Evolutionary conservation across 1,140 invertebrate genomes (phyloP), one percentile per base, ranked within the genome.

Genomic region (Mycetomoellerius zeteki): DNA sequence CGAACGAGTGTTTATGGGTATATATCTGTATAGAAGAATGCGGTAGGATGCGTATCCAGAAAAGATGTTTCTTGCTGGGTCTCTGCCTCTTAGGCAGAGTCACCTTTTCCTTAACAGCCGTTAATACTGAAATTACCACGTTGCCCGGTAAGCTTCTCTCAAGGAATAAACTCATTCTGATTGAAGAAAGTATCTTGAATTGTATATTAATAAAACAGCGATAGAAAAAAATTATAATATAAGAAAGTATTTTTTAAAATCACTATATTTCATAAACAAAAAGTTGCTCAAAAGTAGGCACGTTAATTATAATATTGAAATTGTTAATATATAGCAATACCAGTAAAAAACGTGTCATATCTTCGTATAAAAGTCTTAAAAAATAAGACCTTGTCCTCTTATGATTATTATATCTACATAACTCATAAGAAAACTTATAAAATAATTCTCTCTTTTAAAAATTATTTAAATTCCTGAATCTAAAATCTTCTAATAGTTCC

Each of bases 31-130:
- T n/a, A 73, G 87, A 92, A 94, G 92, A 94, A 95, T 94, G 94
- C 92, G 93, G 93, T 95, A 94, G 93, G 92, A 95, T 93, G 94
- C 89, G 91, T 27, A 90, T 92, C 91, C 92, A 93, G 91, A 86
- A 90, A 92, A 93, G 91, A 94, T 94, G 93, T 86, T 92, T 93
- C 73, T 88, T 91, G 77, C 71, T 91, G 88, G 92, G 90, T 85
- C 88, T 94, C 73, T 92, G 91, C 85, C 84, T 93, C 75, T 72
- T 94, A 73, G 88, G 90, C 88, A 85, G 91, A 86, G 82, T 90
- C 87, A 56, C 62, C 56, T 52, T 84, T 37, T 77, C 58, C 19
- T 85, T 82, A 54, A 60, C 69, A 37, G 52, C 62, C 52, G 30
- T 64, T 52, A 84, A 86, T 64, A 62, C 67, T 58, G 84, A 91